Conservation (phyloP, 2,797 vertebrate genomes). For the Mus spretus region DNA sequence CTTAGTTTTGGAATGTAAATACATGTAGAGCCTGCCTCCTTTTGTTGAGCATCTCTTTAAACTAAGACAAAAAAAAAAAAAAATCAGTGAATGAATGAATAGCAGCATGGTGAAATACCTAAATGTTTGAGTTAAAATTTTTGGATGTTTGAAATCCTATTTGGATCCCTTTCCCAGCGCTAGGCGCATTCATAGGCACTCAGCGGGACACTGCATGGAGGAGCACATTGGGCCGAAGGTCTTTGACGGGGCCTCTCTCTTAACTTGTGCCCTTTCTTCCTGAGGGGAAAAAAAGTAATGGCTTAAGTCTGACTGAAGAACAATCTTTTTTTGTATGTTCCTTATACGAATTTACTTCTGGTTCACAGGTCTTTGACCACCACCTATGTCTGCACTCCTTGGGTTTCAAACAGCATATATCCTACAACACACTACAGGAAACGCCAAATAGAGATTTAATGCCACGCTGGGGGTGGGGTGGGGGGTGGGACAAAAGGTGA, state of each 20-base stretch:
- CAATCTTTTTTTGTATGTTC: slow-evolving; percentile 92
- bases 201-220: slow-evolving; percentile 91
- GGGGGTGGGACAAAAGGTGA: slow-evolving; percentile 87
- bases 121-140: slow-evolving; percentile 92
- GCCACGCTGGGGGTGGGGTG: slow-evolving; percentile 76
- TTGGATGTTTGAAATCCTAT: slow-evolving; percentile 93
- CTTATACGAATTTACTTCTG: slow-evolving; percentile 92
- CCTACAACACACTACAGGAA: slow-evolving; percentile 90
- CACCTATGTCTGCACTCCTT: slow-evolving; percentile 89
- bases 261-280: slow-evolving; percentile 93
- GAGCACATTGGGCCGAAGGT: slow-evolving; percentile 91
- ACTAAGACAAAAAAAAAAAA: slow-evolving; percentile 93
- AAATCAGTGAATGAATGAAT: slow-evolving; percentile 92
- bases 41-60: slow-evolving; percentile 93
- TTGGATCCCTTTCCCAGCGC: slow-evolving; percentile 93
- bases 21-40: slow-evolving; percentile 90
- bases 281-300: slow-evolving; percentile 93
- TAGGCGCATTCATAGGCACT: slow-evolving; percentile 90
- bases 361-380: slow-evolving; percentile 92
- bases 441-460: slow-evolving; percentile 90
- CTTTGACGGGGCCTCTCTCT: slow-evolving; percentile 91
- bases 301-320: slow-evolving; percentile 92
- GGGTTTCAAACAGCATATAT: slow-evolving; percentile 89
- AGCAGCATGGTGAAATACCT: slow-evolving; percentile 92
- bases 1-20: slow-evolving; percentile 93